These are phyloP conservation scores for Agriopis marginaria DNA, from an alignment of 2,888 invertebrate species.

Conservation along the genomic window DNA sequence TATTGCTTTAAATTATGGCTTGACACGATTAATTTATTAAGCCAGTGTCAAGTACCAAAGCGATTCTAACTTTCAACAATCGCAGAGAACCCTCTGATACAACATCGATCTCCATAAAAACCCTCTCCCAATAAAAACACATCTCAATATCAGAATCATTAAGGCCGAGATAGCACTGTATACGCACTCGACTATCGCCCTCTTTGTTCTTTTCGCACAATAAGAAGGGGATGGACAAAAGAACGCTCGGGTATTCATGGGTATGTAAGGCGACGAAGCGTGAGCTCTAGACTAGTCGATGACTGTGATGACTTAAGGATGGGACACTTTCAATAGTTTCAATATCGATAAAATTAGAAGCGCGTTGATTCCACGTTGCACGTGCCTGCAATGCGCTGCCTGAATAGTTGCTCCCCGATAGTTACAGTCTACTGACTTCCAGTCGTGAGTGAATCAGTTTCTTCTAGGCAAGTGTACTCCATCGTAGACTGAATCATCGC, in stretches of 20 bases:
- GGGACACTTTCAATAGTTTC: constrained; percentile 36
- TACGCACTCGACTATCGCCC: constrained; percentile 45
- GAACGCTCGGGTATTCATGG: constrained; percentile 79
- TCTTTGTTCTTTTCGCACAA: constrained; percentile 56
- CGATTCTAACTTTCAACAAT: not conserved
- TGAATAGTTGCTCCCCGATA: too few species aligned
- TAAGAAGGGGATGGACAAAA: constrained; percentile 67
- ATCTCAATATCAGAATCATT: constrained; percentile 50
- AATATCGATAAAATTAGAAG: constrained; percentile 26
- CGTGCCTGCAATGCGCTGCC: too few species aligned
- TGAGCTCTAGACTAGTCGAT: constrained; percentile 79
- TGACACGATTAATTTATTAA: not conserved
- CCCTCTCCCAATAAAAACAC: constrained; percentile 43
- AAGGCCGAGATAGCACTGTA: constrained; percentile 42
- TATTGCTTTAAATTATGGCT: not conserved
- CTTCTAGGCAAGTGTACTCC: too few species aligned
- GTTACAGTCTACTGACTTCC: too few species aligned
- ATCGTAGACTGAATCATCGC: too few species aligned
- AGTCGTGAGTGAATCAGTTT: too few species aligned
- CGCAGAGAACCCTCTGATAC: constrained; percentile 3
- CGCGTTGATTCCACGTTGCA: not conserved
- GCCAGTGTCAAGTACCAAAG: not conserved
- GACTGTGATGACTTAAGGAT: constrained; percentile 70
- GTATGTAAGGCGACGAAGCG: constrained; percentile 75
- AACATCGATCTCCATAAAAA: constrained; percentile 32